A percentile compares a stretch with the other conserved stretches of the same genome.
phyloP scores from a whole-genome alignment of 2,888 invertebrate species.

The Calliopum simillimum region DNA sequence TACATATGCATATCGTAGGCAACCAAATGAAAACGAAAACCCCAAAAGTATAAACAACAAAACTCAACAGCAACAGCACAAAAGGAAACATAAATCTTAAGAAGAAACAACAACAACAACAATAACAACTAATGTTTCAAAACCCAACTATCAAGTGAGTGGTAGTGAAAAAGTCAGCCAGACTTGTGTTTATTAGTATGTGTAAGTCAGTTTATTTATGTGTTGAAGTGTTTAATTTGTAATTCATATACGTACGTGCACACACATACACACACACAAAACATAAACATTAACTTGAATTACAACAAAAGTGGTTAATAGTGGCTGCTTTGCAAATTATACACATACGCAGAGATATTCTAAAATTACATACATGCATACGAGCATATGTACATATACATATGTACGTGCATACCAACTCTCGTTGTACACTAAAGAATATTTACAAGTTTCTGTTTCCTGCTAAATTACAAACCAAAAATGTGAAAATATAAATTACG shows the following conservation, averaged over 20 bases:
- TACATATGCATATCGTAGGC: not conserved
- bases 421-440: not conserved
- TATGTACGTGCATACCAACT: not conserved
- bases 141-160: not conserved
- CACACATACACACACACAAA: not conserved
- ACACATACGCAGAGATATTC: slow-evolving; percentile 1
- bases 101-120: too few species aligned
- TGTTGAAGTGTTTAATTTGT: slow-evolving; percentile 31
- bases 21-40: not conserved
- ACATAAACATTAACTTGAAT: not conserved
- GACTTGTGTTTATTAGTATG: slow-evolving; percentile 2
- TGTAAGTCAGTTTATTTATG: slow-evolving; percentile 14
- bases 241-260: slow-evolving; percentile 15
- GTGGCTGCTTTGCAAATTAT: not conserved
- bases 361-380: not conserved
- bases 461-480: slow-evolving; percentile 5
- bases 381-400: too few species aligned
- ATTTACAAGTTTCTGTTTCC: slow-evolving; percentile 13
- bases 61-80: not conserved
- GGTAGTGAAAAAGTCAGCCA: not conserved
- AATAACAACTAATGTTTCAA: too few species aligned
- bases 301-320: slow-evolving; percentile 10
- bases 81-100: slow-evolving; percentile 15
- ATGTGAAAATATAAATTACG: slow-evolving; percentile 12
- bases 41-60: too few species aligned